These are phyloP conservation scores for Bombus vancouverensis DNA, from an alignment of 1,140 invertebrate species.

Conservation along the genomic window DNA sequence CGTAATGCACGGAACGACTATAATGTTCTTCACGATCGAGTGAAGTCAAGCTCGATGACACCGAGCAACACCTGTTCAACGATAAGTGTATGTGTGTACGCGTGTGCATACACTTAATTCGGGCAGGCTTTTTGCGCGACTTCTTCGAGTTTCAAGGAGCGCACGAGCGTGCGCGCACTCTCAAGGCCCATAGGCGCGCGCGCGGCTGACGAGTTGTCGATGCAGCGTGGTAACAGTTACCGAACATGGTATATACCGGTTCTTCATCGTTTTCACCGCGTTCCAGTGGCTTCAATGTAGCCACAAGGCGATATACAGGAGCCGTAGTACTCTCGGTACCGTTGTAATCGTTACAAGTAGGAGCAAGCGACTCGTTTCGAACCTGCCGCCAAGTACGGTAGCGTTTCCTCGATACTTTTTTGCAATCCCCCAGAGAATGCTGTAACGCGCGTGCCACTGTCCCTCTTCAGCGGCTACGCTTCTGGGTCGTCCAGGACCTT, in stretches of 20 bases:
- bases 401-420: constrained; percentile 61
- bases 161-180: background rate
- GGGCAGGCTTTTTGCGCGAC: background rate
- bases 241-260: constrained; percentile 48
- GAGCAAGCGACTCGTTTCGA: constrained; percentile 60
- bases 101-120: constrained; percentile 6
- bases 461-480: constrained; percentile 28
- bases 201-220: constrained; percentile 24
- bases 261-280: constrained; percentile 58
- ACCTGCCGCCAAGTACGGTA: constrained; percentile 66
- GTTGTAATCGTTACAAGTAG: constrained; percentile 63
- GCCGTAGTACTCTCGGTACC: constrained; percentile 71
- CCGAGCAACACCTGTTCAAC: background rate
- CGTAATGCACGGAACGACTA: background rate
- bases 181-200: constrained; percentile 1
- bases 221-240: constrained; percentile 47
- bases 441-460: constrained; percentile 40
- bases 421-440: constrained; percentile 47
- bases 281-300: constrained; percentile 24
- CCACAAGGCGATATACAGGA: constrained; percentile 31
- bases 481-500: constrained; percentile 34
- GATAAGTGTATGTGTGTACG: background rate
- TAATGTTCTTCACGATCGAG: background rate
- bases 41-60: background rate
- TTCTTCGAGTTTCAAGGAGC: constrained; percentile 5